Evolutionary conservation across 2,113 vertebrate species (phyloP), one percentile per base, ranked within the genome.

Genomic region (Vulpes lagopus): DNA sequence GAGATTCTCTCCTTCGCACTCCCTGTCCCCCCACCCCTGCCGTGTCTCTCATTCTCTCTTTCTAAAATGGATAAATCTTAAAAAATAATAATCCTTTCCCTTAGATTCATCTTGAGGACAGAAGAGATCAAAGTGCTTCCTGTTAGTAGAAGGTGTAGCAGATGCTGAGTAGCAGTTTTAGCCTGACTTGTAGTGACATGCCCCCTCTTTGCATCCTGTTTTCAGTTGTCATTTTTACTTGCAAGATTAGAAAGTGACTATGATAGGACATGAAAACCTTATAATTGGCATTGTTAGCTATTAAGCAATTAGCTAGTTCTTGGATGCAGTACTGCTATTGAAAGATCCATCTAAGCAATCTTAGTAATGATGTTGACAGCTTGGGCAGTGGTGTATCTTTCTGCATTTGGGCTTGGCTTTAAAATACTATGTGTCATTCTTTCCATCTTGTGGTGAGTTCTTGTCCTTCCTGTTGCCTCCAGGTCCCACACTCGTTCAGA

Each of bases 401-500:
- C 20, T 86, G 73, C 19, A 30, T 87, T 94, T 87, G 81, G 53
- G 16, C 59, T 93, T 96, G 69, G 38, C 78, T 95, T 91, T 90
- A 76, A 92, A 86, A 25, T 76, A 57, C 35, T 85, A 0, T 15
- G 6, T 82, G 71, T 69, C 19, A 0, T 87, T 91, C 69, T 43
- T 87, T 69, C 43, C 92, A 32, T 94, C 30, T 92, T 78, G 19
- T 49, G 27, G 25, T 95, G 55, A 57, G 53, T 94, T 10, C 35
- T 96, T 60, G 8, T 89, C 55, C 27, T 95, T 67, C 79, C 4
- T 97, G 27, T 95, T 27, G 2, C 94, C 94, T 88, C 74, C 98
- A 99, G 99, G 99, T 84, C 99, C 99, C 4, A 73, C 98, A 0
- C 98, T 99, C 43, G 99, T 99, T 98, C 99, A 99, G 99, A 99